A percentile compares a stretch with the other conserved stretches of the same genome.
phyloP scores from a whole-genome alignment of 2,888 invertebrate genomes.

The Spodoptera picta region DNA sequence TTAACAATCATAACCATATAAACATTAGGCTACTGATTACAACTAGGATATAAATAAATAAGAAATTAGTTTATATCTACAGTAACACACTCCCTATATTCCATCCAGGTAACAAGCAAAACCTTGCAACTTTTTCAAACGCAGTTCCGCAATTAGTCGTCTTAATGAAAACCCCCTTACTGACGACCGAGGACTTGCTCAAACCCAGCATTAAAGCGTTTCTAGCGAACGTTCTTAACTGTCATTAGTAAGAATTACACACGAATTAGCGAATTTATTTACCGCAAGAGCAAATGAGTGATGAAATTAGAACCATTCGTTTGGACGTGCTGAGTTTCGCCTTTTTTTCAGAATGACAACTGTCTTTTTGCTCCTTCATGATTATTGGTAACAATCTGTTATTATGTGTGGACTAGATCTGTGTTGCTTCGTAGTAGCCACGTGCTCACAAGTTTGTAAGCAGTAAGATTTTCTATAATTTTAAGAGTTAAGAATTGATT shows the following conservation, averaged over 20 bases:
- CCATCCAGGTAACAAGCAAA: conserved; percentile 4
- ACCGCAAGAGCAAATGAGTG: conserved; percentile 63
- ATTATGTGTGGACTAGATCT: no score
- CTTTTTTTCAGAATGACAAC: conserved; percentile 15
- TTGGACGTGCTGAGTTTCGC: conserved; percentile 24
- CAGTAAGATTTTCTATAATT: no score
- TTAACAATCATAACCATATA: no score
- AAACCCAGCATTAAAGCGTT: conserved; percentile 66
- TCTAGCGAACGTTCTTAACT: conserved; percentile 65
- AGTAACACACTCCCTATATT: background rate
- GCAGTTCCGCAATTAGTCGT: conserved; percentile 23
- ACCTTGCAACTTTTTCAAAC: conserved; percentile 7
- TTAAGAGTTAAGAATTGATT: no score
- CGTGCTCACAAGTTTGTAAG: no score
- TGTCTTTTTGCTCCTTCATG: background rate
- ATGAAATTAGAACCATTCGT: conserved; percentile 59
- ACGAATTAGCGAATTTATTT: conserved; percentile 72
- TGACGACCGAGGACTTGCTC: conserved; percentile 51
- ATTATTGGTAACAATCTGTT: no score
- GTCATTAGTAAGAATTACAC: conserved; percentile 68
- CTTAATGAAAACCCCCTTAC: conserved; percentile 41
- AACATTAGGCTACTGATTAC: no score
- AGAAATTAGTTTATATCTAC: background rate
- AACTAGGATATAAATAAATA: background rate
- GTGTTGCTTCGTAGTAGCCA: no score